phyloP scores from a whole-genome alignment of 2,888 invertebrate genomes.

The Celastrina argiolus region DNA sequence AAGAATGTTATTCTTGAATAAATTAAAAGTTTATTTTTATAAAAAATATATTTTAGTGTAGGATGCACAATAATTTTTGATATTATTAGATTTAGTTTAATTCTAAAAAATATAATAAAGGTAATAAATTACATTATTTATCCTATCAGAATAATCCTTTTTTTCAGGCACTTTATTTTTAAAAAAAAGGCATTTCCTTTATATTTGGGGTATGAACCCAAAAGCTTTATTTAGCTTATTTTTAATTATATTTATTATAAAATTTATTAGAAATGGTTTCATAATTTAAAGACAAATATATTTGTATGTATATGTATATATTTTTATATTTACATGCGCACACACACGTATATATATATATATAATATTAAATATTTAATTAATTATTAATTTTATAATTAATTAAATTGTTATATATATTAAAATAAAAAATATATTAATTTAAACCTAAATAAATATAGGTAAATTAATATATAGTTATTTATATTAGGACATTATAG shows the following conservation, averaged over 20 bases:
- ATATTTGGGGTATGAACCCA: constrained; percentile 81
- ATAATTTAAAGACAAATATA: neutral
- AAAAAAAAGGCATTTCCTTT: constrained; percentile 65
- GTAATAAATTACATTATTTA: constrained; percentile 59
- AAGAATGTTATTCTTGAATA: constrained; percentile 53
- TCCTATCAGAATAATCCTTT: constrained; percentile 70
- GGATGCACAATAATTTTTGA: constrained; percentile 80
- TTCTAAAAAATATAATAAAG: constrained; percentile 81
- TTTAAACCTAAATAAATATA: constrained; percentile 39
- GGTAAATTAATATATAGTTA: constrained; percentile 35
- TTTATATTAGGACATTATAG: constrained; percentile 41
- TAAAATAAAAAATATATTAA: constrained; percentile 23
- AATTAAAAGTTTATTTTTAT: constrained; percentile 36
- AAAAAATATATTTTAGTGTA: constrained; percentile 75
- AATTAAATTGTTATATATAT: constrained; percentile 36
- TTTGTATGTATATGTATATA: neutral
- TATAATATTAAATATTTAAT: constrained; percentile 18
- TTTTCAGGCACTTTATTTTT: constrained; percentile 68
- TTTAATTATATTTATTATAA: constrained; percentile 43
- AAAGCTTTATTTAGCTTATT: constrained; percentile 78
- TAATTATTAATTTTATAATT: constrained; percentile 32
- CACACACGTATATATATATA: neutral
- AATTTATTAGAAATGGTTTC: constrained; percentile 21
- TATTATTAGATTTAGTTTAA: constrained; percentile 79
- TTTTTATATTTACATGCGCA: neutral